A percentile compares a stretch with the other conserved stretches of the same genome.
These are phyloP conservation scores for Noctua fimbriata DNA, from an alignment of 2,888 invertebrate genomes.

Conservation along the genomic window DNA sequence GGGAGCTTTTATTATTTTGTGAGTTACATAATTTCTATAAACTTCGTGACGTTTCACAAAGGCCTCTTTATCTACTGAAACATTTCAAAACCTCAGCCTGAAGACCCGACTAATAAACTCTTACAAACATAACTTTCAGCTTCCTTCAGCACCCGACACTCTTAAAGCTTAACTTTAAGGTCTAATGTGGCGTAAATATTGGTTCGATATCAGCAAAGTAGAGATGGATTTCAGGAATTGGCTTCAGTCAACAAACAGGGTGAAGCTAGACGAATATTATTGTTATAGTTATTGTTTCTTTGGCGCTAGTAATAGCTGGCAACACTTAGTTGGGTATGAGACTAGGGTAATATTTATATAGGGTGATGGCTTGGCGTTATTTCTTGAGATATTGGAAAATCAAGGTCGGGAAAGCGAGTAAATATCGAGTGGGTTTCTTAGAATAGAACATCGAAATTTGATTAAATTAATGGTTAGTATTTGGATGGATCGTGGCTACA, in stretches of 20 bases:
- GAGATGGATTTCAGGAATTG: constrained; percentile 72
- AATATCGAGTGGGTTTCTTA: constrained; percentile 1
- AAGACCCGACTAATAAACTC: constrained; percentile 64
- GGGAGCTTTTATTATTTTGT: not conserved
- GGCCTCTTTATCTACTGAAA: constrained; percentile 59
- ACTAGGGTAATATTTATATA: constrained; percentile 66
- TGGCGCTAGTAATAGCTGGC: constrained; percentile 79
- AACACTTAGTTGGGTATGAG: constrained; percentile 78
- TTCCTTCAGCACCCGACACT: not conserved
- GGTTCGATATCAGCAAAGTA: constrained; percentile 1
- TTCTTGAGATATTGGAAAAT: constrained; percentile 22
- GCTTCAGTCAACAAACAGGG: constrained; percentile 77
- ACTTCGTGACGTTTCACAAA: constrained; percentile 32
- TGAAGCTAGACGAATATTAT: constrained; percentile 82
- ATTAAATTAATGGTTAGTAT: not conserved
- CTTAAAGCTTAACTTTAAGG: not conserved
- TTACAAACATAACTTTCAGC: constrained; percentile 45
- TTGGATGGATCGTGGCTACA: not conserved
- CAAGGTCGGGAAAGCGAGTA: constrained; percentile 36
- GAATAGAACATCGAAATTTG: constrained; percentile 4
- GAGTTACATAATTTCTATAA: constrained; percentile 12
- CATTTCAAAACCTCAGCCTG: constrained; percentile 66
- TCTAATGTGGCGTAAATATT: constrained; percentile 15
- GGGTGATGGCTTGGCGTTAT: constrained; percentile 39
- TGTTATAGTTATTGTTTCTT: constrained; percentile 85